Base-by-base conservation (phyloP, 1,140 invertebrate species). In the Caenorhabditis brenneri region DNA sequence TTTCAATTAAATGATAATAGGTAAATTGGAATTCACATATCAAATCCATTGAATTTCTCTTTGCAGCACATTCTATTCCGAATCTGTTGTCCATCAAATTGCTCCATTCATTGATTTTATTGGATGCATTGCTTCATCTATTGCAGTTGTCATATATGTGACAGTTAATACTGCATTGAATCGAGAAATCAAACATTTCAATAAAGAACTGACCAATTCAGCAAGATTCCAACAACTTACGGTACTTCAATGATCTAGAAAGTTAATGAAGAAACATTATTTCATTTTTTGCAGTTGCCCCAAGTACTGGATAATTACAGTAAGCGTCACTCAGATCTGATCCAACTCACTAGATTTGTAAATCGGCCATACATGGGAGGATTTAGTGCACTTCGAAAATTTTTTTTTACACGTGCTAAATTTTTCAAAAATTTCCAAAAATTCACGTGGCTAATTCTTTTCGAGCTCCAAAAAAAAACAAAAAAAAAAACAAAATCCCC, bases 151-250 rank as follows among this genome's bases (percentile, higher is more conserved):
- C 2, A 42, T 74, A 24, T 74, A 74, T 42, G 65, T 74, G 12
- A 74, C 65, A 12, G 65, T 74, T 12, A 42, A 74, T 24, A 74
- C 65, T 0, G 65, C 65, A 19, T 42, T 74, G 65, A 74, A 74
- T 74, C 33, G 65, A 74, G 65, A 74, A 42, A 74, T 74, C 65
- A 74, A 74, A 42, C 65, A 74, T 74, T 74, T 74, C 65, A 74
- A 74, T 24, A 74, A 74, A 74, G 65, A 74, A 15, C 36, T 74
- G n/a, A 74, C 65, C 0, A 74, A 74, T 12, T 42, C 36, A 6
- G 65, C 65, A 7, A 74, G 65, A 74, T 74, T 74, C 36, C 65
- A 74, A 46, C 65, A 74, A 74, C 29, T 74, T 16, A 74, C 65
- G 19, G 65, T 74, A 3, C n/a, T n/a, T n/a, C n/a, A 4, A 19